Conservation (phyloP, 2,888 invertebrate species). For the Phalera bucephala region DNA sequence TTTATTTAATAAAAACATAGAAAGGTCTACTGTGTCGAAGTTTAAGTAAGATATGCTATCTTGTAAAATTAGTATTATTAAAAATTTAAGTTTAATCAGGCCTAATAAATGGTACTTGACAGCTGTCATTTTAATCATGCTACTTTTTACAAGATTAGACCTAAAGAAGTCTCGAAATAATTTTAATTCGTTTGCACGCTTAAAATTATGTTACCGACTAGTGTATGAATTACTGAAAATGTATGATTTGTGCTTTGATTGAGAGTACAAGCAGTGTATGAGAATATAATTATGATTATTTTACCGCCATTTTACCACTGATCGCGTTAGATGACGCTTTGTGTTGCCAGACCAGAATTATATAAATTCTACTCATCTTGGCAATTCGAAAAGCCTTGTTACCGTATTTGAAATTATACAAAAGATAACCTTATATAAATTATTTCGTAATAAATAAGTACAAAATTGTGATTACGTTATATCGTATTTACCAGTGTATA, state of each 20-base stretch:
- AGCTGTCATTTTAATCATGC: too few species aligned
- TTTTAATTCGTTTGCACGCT: conserved; percentile 29
- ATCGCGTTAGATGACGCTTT: not conserved
- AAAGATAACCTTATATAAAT: conserved; percentile 23
- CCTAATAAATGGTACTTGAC: too few species aligned
- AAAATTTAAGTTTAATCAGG: too few species aligned
- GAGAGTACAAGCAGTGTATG: too few species aligned
- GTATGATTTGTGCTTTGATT: not conserved
- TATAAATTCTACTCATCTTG: not conserved
- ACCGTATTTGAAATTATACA: conserved; percentile 19
- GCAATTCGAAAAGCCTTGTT: not conserved
- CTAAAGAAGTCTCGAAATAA: conserved; percentile 20
- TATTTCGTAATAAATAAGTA: conserved; percentile 50
- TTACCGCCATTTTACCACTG: not conserved
- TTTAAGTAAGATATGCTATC: too few species aligned
- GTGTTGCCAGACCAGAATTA: not conserved
- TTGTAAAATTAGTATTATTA: too few species aligned
- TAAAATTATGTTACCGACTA: conserved; percentile 45
- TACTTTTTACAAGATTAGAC: too few species aligned
- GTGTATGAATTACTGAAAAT: conserved; percentile 20
- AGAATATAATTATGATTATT: too few species aligned
- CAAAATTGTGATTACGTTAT: conserved; percentile 57
- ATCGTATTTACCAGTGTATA: conserved; percentile 61
- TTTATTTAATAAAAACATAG: too few species aligned
- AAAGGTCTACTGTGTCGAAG: too few species aligned